phyloP scores from a whole-genome alignment of 2,113 vertebrate genomes.

The Cariama cristata region DNA sequence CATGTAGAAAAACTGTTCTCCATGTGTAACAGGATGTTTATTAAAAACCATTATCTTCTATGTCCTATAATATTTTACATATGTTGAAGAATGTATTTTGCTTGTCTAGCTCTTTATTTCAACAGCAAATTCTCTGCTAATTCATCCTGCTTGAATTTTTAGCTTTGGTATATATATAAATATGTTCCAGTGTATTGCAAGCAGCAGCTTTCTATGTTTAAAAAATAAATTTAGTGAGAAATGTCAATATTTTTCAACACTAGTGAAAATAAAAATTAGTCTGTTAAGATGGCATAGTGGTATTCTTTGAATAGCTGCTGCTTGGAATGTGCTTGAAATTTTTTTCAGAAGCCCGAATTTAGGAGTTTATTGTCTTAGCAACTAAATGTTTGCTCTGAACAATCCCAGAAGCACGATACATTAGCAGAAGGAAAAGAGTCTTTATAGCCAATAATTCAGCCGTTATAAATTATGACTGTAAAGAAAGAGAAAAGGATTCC shows the following conservation, averaged over 20 bases:
- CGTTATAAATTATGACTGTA: background rate
- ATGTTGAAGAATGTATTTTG: background rate
- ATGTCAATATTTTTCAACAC: background rate
- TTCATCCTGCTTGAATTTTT: background rate
- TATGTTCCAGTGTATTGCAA: background rate
- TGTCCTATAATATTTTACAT: background rate
- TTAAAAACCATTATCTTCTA: background rate
- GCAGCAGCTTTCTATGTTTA: background rate
- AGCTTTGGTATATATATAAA: background rate
- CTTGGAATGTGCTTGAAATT: background rate
- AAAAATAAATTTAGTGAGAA: background rate
- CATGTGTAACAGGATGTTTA: background rate
- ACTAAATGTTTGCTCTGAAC: slow-evolving; percentile 16
- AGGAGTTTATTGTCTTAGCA: slow-evolving; percentile 4
- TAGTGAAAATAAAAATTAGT: background rate
- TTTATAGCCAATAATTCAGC: slow-evolving; percentile 4
- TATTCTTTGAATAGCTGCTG: background rate
- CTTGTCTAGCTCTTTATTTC: background rate
- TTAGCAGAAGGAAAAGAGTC: background rate
- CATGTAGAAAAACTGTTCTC: background rate
- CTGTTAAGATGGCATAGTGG: background rate
- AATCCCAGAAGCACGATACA: background rate
- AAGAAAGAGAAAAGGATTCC: background rate
- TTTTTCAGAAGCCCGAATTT: background rate
- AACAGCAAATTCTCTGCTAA: background rate